Percentiles rank a stretch among this genome's conserved stretches.
Evolutionary conservation across 2,113 vertebrate species (phyloP).

Genomic region (Varanus komodoensis): DNA sequence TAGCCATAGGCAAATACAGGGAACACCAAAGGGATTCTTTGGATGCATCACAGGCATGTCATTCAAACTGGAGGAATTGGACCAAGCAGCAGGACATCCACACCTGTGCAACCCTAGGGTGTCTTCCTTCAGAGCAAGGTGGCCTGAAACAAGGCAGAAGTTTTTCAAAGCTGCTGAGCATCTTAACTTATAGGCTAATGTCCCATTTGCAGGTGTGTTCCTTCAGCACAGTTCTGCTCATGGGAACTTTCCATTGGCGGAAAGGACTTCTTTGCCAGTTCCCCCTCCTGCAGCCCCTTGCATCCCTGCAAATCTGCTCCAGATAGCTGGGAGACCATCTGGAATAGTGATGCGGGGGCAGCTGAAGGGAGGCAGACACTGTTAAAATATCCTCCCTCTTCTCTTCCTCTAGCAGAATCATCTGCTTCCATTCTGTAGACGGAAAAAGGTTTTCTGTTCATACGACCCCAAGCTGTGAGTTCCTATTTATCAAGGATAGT

Average conservation of each 20-base stretch:
- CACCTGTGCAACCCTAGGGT: too few species aligned
- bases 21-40: background rate
- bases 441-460: background rate
- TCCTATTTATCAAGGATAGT: background rate
- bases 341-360: background rate
- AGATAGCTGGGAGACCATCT: too few species aligned
- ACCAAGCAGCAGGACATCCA: background rate
- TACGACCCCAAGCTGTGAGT: too few species aligned
- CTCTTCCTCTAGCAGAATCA: background rate
- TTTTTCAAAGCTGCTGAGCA: background rate
- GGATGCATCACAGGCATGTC: background rate
- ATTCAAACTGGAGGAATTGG: background rate
- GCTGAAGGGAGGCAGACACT: background rate
- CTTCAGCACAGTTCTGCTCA: background rate
- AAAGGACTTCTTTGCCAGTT: background rate
- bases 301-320: background rate
- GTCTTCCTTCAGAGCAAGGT: background rate
- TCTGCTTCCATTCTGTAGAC: background rate
- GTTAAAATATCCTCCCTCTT: background rate
- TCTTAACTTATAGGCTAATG: background rate
- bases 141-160: background rate
- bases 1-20: background rate
- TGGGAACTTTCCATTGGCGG: background rate
- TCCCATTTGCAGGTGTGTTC: background rate
- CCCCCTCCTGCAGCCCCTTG: background rate